These are phyloP conservation scores for Drosophila setosimentum DNA, from an alignment of 2,888 invertebrate genomes.

Conservation along the genomic window DNA sequence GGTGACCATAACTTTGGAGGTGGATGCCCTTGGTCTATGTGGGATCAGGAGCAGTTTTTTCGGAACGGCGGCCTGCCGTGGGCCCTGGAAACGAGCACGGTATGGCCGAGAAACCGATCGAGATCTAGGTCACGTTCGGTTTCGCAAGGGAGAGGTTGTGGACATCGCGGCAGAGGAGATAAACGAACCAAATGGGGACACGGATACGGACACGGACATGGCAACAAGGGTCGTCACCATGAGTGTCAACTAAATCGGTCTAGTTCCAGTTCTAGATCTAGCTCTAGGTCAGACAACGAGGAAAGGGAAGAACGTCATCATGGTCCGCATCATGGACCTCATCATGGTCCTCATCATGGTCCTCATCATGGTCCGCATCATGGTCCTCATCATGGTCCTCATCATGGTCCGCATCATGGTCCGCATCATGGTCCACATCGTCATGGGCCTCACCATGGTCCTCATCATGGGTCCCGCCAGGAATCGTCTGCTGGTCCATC, in stretches of 20 bases:
- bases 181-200: slow-evolving; percentile 34
- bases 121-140: slow-evolving; percentile 40
- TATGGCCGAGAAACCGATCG: slow-evolving; percentile 29
- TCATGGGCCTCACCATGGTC: slow-evolving; percentile 11
- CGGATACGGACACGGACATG: slow-evolving; percentile 64
- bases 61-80: slow-evolving; percentile 66
- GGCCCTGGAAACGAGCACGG: slow-evolving; percentile 48
- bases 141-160: slow-evolving; percentile 18
- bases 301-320: slow-evolving; percentile 7
- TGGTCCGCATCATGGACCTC: slow-evolving; percentile 11
- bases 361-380: slow-evolving; percentile 9
- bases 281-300: slow-evolving; percentile 36
- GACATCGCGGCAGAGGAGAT: slow-evolving; percentile 30
- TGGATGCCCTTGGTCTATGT: slow-evolving; percentile 20
- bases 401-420: slow-evolving; percentile 6
- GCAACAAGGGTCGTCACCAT: slow-evolving; percentile 55
- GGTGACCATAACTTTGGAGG: slow-evolving; percentile 36
- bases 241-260: slow-evolving; percentile 54
- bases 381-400: slow-evolving; percentile 1
- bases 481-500: slow-evolving; percentile 2
- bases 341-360: slow-evolving; percentile 6
- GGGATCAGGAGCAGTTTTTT: slow-evolving; percentile 63
- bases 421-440: slow-evolving; percentile 4
- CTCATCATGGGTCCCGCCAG: slow-evolving; percentile 5
- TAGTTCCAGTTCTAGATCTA: slow-evolving; percentile 38